Evolutionary conservation across 2,888 invertebrate species (phyloP), one percentile per base, ranked within the genome.

Genomic region (Tetheella fluctuosa): DNA sequence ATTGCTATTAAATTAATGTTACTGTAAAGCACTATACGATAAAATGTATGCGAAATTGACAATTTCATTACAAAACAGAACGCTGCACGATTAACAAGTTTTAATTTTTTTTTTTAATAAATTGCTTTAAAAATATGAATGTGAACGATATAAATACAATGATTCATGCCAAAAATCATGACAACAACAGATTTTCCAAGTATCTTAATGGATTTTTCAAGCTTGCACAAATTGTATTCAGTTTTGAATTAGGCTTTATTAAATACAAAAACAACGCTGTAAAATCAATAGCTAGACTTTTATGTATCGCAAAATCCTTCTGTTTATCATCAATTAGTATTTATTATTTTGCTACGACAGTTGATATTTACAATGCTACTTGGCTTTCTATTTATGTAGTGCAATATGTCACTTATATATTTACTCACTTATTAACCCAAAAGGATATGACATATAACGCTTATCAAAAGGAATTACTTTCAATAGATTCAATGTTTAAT

Each of bases 201-300:
- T 23, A 23, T 13, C 3, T 58, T 3, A 34, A 25, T 42, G 30
- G 23, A 12, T 52, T 59, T 20, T 59, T 62, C 20, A 59, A 53
- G 30, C 13, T 62, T 13, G 23, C 59, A 12, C 53, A 57, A 23
- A 28, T 58, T 12, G 23, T 57, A 17, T 53, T 62, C n/a, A 30
- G 25, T 23, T 42, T 59, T 4, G 62, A 62, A 37, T 57, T 62
- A n/a, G 62, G 59, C 5, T 59, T 57, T 25, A 17, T 62, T 13
- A 54, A 48, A 34, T 54, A 53, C 12, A 54, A 54, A 37, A 54
- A 57, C 39, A 52, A n/a, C 5, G 56, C 12, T 59, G 37, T 52
- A 0, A 61, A 55, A 30, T 23, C 34, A 2, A 6, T 57, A 6
- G 30, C 48, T 37, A 57, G 23, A 52, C 17, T 52, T 0, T 48